Conservation (phyloP, 2,113 vertebrate species). For the Ceyx margarethae region DNA sequence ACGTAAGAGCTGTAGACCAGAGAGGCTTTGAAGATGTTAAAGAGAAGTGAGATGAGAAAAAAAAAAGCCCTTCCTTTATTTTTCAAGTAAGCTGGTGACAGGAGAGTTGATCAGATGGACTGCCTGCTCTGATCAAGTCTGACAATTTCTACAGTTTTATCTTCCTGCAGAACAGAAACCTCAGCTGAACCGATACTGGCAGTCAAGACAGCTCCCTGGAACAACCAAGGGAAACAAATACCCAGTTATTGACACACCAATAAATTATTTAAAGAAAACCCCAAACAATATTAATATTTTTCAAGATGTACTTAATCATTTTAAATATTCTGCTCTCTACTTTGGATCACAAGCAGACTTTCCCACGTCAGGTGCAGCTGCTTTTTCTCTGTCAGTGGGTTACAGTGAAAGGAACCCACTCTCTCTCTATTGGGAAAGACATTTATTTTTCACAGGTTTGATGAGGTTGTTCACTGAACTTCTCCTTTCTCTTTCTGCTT, state of each 20-base stretch:
- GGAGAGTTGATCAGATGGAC: background rate
- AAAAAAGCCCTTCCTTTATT: background rate
- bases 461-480: background rate
- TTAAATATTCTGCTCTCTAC: background rate
- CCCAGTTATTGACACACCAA: background rate
- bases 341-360: background rate
- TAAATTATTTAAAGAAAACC: background rate
- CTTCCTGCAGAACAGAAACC: background rate
- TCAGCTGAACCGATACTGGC: background rate
- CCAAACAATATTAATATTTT: background rate
- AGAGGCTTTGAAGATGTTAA: background rate
- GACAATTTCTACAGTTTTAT: constrained; percentile 16
- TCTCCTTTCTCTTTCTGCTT: background rate
- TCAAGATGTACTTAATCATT: background rate
- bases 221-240: background rate
- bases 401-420: background rate
- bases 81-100: constrained; percentile 15
- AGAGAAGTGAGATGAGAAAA: background rate
- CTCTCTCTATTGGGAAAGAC: background rate
- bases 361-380: background rate
- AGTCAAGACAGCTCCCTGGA: background rate
- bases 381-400: background rate
- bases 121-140: background rate
- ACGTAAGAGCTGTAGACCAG: background rate
- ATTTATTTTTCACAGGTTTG: accelerated